Evolutionary conservation across 2,113 vertebrate genomes (phyloP), one percentile per base, ranked within the genome.

Genomic region (Tychaedon coryphoeus): DNA sequence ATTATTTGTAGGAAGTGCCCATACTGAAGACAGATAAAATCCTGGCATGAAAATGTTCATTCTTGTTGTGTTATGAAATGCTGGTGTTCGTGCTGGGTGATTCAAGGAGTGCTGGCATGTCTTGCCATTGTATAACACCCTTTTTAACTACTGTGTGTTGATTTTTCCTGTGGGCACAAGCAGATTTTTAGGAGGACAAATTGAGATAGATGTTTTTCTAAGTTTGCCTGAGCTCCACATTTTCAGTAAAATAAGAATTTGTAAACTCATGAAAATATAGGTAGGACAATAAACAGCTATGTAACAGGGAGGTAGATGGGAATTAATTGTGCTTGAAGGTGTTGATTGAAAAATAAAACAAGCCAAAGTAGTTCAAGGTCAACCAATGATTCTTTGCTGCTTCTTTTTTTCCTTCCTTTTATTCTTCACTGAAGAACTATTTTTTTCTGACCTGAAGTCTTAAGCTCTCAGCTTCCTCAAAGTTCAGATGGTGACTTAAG

Each of bases 51-150:
- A 78, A 23, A 61, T 12, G 7, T 57, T 69, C 1, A 2, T 65
- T 71, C 28, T 48, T 73, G 5, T 23, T 79, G 11, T 73, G 38
- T 34, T 87, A 8, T 34, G 34, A 81, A 81, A 38, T 2, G 5
- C 12, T 81, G 51, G 2, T 76, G 3, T 38, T 87, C 66, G 19
- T 66, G n/a, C n/a, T 81, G 73, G 9, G 18, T 77, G 28, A 45
- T 54, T 67, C 28, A 38, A 65, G 51, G 25, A 70, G 23, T 1
- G 1, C 6, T 86, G 54, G 7, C n/a, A 9, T 51, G 14, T 18
- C 42, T 73, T 3, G 0, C 16, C 7, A 5, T 48, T 0, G 0
- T 58, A 20, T 50, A 19, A 38, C 0, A 1, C 5, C 3, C 10
- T 1, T 42, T 88, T 75, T 19, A 47, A 7, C 53, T 10, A 4